Conservation (phyloP, 2,113 vertebrate species). For the Bucco capensis region DNA sequence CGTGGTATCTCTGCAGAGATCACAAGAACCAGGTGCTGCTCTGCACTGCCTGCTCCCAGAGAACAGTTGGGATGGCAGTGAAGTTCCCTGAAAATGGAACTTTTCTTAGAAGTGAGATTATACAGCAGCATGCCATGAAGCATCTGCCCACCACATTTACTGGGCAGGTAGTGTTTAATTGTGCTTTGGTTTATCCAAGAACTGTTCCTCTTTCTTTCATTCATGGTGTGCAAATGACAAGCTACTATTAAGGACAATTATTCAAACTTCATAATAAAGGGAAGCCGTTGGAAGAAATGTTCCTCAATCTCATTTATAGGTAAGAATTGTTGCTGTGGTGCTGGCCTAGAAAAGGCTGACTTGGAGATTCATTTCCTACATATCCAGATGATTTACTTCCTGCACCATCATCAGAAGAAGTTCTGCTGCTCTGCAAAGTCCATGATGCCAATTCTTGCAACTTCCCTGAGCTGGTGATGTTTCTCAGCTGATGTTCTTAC, state of each 20-base stretch:
- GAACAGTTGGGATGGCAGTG: background rate
- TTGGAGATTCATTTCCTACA: constrained; percentile 3
- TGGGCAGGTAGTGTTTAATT: constrained; percentile 36
- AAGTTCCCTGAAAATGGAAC: background rate
- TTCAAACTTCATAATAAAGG: background rate
- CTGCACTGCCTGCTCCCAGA: background rate
- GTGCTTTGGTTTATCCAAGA: constrained; percentile 29
- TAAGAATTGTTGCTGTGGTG: background rate
- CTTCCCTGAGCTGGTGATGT: constrained; percentile 13
- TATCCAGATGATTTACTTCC: background rate
- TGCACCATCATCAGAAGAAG: background rate
- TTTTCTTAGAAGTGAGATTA: background rate
- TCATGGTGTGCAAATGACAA: background rate
- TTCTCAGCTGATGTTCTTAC: constrained; percentile 55
- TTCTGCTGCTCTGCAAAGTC: constrained; percentile 39
- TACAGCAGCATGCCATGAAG: background rate
- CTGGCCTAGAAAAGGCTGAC: constrained; percentile 16
- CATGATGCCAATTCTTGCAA: constrained; percentile 21
- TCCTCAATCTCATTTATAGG: background rate
- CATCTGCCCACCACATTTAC: constrained; percentile 27
- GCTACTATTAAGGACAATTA: constrained; percentile 28
- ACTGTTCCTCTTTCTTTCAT: background rate
- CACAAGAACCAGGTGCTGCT: background rate
- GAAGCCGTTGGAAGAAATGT: background rate
- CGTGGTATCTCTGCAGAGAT: background rate